Conservation (phyloP, 2,888 invertebrate species). For the Keiferia lycopersicella region DNA sequence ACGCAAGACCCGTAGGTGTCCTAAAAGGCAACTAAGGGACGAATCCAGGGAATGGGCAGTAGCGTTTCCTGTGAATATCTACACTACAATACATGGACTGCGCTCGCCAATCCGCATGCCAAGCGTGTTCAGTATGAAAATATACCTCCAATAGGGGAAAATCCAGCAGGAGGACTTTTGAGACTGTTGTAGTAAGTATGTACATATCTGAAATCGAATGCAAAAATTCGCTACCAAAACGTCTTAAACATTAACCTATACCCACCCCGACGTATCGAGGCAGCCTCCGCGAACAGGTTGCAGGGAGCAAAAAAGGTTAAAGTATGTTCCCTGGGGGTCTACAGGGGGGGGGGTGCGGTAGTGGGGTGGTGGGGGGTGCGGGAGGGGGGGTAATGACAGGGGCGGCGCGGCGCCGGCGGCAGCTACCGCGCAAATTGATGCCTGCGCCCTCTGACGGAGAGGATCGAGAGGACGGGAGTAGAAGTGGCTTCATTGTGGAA, state of each 20-base stretch:
- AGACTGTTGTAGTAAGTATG: no score
- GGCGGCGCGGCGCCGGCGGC: conserved; percentile 79
- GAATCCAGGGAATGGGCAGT: no score
- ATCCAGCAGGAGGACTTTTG: no score
- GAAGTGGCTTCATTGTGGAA: conserved; percentile 3
- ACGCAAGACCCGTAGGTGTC: no score
- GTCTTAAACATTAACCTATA: conserved; percentile 12
- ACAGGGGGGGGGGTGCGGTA: conserved; percentile 31
- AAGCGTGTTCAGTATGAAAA: no score
- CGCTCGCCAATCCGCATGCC: no score
- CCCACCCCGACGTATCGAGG: conserved; percentile 60
- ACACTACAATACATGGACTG: no score
- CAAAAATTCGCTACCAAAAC: not conserved
- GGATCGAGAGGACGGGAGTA: not conserved
- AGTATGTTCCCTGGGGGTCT: conserved; percentile 63
- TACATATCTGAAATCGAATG: not conserved
- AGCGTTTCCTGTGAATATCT: no score
- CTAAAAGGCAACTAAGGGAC: no score
- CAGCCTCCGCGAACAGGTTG: conserved; percentile 76
- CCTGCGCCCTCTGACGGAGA: conserved; percentile 66
- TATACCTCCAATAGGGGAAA: no score
- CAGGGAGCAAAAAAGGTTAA: conserved; percentile 79
- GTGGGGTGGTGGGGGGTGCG: conserved; percentile 28
- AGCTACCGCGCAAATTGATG: conserved; percentile 80
- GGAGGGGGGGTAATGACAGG: conserved; percentile 74